Base-by-base conservation (phyloP, 2,888 invertebrate genomes). In the Leptinotarsa juncta region DNA sequence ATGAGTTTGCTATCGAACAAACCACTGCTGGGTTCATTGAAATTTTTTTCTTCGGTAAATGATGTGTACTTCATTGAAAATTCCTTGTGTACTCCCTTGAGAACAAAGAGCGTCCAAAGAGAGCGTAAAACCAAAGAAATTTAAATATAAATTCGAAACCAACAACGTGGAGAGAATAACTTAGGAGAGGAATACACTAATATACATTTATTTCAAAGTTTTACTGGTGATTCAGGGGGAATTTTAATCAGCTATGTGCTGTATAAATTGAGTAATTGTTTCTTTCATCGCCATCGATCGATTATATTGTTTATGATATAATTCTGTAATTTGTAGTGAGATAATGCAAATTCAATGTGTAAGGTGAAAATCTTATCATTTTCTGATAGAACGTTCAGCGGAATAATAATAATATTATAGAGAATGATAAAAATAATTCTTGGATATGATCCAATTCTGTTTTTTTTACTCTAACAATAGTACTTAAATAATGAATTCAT, bases 101-200 rank as follows among this genome's bases (percentile, higher is more conserved):
- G 32, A 51, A 67, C 67, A 67, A 50, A 67, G 69, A 69, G 55
- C 69, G 49, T 49, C 23, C 20, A 69, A 32, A 20, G 48, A 69
- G 69, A 69, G 48, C 57, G 57, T 69, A 69, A 69, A 69, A 69
- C 69, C 57, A 69, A 48, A 57, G 68, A 57, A 57, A 69, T 69
- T 60, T 57, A 49, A 69, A 69, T 69, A 57, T 57, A 69, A 69
- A 69, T 69, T 57, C 69, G 57, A 69, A 48, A 69, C 48, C 69
- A 57, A 32, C 42, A 60, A 20, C 57, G 69, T 57, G 57, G 20
- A 69, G 69, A 69, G 69, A 55, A 69, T 69, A 69, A 48, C 49
- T 57, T 18, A n/a, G 48, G 48, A 48, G 32, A 57, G 49, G 55
- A 69, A 69, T 57, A 57, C 55, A 62, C 62, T 62, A 62, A 62